These are phyloP conservation scores for Falco cherrug DNA, from an alignment of 2,797 vertebrate species.

Conservation along the genomic window DNA sequence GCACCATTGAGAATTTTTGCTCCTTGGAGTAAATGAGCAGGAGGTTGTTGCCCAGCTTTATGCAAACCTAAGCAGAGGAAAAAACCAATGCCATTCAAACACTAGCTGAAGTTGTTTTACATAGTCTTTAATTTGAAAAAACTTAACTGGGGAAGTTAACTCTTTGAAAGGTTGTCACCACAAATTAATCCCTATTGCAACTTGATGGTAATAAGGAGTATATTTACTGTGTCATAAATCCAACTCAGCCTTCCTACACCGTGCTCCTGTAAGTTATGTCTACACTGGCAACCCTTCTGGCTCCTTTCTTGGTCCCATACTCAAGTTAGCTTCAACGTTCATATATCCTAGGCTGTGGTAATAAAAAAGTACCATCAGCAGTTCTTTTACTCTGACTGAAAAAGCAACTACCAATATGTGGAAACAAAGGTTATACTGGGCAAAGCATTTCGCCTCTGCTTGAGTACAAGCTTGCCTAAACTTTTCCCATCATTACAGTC, in stretches of 20 bases:
- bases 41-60: conserved; percentile 94
- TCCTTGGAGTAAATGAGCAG: conserved; percentile 92
- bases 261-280: background rate
- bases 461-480: background rate
- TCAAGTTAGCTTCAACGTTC: background rate
- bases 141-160: background rate
- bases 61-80: conserved; percentile 85
- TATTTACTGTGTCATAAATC: background rate
- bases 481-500: background rate
- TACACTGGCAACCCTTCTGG: background rate
- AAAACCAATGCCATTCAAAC: background rate
- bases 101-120: background rate
- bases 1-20: conserved; percentile 98
- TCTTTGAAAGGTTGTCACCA: background rate
- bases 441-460: background rate
- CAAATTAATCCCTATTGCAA: background rate
- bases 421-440: background rate
- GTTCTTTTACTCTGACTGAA: background rate
- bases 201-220: background rate
- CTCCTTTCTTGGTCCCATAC: background rate
- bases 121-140: background rate
- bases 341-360: background rate
- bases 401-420: background rate
- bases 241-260: background rate
- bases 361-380: background rate